phyloP scores from a whole-genome alignment of 2,888 invertebrate species.

The Blastobasis lacticolella region DNA sequence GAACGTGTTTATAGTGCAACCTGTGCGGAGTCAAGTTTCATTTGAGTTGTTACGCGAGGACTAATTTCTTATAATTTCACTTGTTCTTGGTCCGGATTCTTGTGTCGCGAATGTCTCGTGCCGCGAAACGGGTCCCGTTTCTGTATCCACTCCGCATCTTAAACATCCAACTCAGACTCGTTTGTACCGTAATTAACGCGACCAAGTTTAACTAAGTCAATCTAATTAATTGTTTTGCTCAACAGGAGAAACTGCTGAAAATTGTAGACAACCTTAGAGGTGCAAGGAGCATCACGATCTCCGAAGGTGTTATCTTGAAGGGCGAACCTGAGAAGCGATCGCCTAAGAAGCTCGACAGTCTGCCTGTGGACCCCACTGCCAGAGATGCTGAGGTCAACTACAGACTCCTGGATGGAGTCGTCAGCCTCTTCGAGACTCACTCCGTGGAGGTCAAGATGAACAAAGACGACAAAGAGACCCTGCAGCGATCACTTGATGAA shows the following conservation, averaged over 20 bases:
- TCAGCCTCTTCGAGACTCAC: slow-evolving; percentile 84
- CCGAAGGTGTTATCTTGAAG: slow-evolving; percentile 76
- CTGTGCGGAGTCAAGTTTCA: slow-evolving; percentile 22
- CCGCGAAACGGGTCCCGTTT: no score
- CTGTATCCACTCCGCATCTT: background rate
- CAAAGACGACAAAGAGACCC: slow-evolving; percentile 79
- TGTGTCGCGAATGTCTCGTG: no score
- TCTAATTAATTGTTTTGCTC: slow-evolving; percentile 14
- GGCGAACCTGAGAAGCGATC: slow-evolving; percentile 61
- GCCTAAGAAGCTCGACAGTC: slow-evolving; percentile 76
- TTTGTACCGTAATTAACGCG: no score
- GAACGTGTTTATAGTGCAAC: slow-evolving; percentile 28
- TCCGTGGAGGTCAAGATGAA: slow-evolving; percentile 88
- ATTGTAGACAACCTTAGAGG: slow-evolving; percentile 76
- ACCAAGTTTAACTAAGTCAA: no score
- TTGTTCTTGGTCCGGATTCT: slow-evolving; percentile 4
- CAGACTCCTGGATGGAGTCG: slow-evolving; percentile 82
- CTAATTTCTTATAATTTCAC: slow-evolving; percentile 24
- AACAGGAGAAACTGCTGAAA: slow-evolving; percentile 80
- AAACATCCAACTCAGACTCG: background rate
- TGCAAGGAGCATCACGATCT: slow-evolving; percentile 68
- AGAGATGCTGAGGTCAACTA: slow-evolving; percentile 83
- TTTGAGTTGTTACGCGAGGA: slow-evolving; percentile 12
- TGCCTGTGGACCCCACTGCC: slow-evolving; percentile 82
- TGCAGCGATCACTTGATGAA: slow-evolving; percentile 87